These are phyloP conservation scores for Cavia aperea DNA, from an alignment of 2,113 vertebrate species.

Conservation along the genomic window DNA sequence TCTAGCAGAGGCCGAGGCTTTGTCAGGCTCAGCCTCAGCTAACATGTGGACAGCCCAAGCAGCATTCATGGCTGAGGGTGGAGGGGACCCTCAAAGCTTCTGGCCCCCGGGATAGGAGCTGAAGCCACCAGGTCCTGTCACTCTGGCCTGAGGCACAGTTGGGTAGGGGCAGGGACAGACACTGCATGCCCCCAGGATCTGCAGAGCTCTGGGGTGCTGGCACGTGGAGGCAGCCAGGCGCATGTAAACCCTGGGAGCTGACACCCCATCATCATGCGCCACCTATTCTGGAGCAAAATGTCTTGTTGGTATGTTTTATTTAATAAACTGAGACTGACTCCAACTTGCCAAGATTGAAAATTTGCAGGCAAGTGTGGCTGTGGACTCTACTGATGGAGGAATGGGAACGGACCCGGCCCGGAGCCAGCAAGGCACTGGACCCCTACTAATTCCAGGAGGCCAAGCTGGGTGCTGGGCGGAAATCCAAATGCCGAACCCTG, in stretches of 20 bases:
- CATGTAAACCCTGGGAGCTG: too few relatives aligned
- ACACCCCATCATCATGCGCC: background rate
- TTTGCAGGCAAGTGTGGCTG: background rate
- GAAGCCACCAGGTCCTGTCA: background rate
- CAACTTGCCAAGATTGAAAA: background rate
- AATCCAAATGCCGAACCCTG: background rate
- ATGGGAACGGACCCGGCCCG: fast-evolving
- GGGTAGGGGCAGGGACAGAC: background rate
- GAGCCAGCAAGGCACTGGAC: too few relatives aligned
- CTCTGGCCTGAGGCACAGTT: fast-evolving
- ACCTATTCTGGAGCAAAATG: background rate
- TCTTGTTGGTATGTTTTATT: background rate
- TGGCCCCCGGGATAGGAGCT: background rate
- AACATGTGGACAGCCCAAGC: background rate
- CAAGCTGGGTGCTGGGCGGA: background rate
- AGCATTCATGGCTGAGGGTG: too few relatives aligned
- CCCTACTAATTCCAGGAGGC: too few relatives aligned
- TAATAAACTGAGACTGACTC: background rate
- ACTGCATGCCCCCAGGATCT: background rate
- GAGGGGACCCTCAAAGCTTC: background rate
- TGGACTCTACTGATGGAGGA: background rate
- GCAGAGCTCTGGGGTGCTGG: fast-evolving
- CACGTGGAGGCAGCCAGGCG: background rate
- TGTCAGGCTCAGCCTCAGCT: background rate
- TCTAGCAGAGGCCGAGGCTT: background rate